Base-by-base conservation (phyloP, 64 coral and sea anemone genomes). In the Stichodactyla mertensii region DNA sequence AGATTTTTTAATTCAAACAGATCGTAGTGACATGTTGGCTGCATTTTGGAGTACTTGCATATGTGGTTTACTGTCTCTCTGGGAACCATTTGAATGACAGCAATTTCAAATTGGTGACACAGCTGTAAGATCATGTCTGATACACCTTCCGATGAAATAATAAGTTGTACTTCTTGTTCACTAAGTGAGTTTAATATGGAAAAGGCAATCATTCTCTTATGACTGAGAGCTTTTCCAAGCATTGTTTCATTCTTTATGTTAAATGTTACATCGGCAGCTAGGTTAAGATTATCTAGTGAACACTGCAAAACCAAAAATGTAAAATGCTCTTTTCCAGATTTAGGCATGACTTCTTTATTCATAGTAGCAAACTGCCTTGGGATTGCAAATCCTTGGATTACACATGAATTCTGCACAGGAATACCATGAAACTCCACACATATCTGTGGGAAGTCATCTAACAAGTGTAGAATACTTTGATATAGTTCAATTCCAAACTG, bases 81-180 rank as follows among this genome's bases (percentile, higher is more conserved):
- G 58, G 97, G 93, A 77, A 99, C 79, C 87, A 91, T 88, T 52
- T 92, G 93, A 74, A 99, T 91, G 84, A 92, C 91, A 91, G 97
- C 97, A 54, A 99, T 93, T 6, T 85, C 45, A 70, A 86, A 86
- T 18, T 99, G 90, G 12, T 67, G 85, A 62, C 97, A 99, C 82
- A 92, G 88, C 71, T 99, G 97, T 16, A 99, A 59, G 57, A 92
- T 77, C 26, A 94, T 67, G 53, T 93, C 82, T 55, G 93, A 90
- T 16, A 91, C 78, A 77, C 70, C 28, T 60, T 92, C 58, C 52
- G 93, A 92, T 51, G 93, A 92, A 51, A 99, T 52, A 53, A 99
- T 91, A 28, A 99, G 66, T 78, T 90, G 86, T 54, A 99, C 55
- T 14, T 81, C 71, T 53, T 90, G 86, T 69, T 88, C 55, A 71